Conservation (phyloP, 2,888 invertebrate species). For the Euzophera pinguis region DNA sequence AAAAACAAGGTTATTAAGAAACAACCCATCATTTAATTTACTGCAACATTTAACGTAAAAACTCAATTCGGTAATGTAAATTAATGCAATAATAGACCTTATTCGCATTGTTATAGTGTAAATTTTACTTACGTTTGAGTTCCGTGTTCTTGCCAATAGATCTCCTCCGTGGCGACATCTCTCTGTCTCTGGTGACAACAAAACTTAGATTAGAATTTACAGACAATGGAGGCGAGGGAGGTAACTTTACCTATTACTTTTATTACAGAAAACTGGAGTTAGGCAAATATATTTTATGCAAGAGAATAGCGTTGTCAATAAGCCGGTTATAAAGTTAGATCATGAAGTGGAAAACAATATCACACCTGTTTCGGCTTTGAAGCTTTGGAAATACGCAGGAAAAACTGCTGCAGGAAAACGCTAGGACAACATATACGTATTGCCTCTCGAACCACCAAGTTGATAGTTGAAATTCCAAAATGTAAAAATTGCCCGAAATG, state of each 20-base stretch:
- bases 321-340: no score
- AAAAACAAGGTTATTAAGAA: no score
- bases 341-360: no score
- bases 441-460: no score
- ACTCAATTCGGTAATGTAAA: not conserved
- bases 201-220: slow-evolving; percentile 74
- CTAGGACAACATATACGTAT: no score
- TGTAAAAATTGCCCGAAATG: no score
- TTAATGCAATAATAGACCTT: not conserved
- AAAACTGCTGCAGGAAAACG: no score
- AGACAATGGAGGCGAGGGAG: slow-evolving; percentile 16
- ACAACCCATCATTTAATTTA: not conserved
- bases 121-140: slow-evolving; percentile 64
- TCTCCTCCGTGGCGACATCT: slow-evolving; percentile 81
- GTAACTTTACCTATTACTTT: slow-evolving; percentile 2
- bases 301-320: no score
- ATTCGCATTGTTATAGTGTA: not conserved
- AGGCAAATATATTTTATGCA: not conserved
- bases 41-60: slow-evolving; percentile 1
- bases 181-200: slow-evolving; percentile 81
- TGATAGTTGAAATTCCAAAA: no score
- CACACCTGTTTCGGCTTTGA: no score
- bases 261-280: not conserved
- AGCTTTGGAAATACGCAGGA: no score
- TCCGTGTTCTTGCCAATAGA: slow-evolving; percentile 71